A percentile compares a stretch with the other conserved stretches of the same genome.
phyloP scores from a whole-genome alignment of 2,113 vertebrate species.

The Neodon shergylaensis region DNA sequence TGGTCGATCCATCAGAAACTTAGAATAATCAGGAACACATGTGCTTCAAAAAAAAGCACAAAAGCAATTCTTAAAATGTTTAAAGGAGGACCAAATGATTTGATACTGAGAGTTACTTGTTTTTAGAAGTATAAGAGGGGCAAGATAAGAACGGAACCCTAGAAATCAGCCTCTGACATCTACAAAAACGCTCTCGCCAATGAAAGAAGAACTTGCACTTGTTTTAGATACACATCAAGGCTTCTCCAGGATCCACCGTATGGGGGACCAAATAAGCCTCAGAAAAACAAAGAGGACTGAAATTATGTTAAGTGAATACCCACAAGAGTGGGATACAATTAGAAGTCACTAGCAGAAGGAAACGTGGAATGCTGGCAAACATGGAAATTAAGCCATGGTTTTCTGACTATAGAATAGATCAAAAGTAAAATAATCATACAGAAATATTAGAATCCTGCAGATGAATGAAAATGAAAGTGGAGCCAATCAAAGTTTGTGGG shows the following conservation, averaged over 20 bases:
- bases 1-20: background rate
- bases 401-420: background rate
- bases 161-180: background rate
- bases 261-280: background rate
- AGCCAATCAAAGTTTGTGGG: background rate
- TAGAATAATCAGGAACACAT: background rate
- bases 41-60: background rate
- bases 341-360: background rate
- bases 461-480: background rate
- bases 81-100: background rate
- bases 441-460: background rate
- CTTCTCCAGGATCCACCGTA: background rate
- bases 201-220: background rate
- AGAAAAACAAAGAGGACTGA: background rate
- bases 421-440: conserved; percentile 32
- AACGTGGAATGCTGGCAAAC: background rate
- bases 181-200: background rate
- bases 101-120: background rate
- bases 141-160: background rate
- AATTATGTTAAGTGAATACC: background rate
- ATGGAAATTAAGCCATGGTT: background rate
- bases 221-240: background rate
- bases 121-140: background rate
- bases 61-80: background rate
- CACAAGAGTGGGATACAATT: background rate